Evolutionary conservation across 1,140 invertebrate species (phyloP).

Genomic region (Aphidius gifuensis): DNA sequence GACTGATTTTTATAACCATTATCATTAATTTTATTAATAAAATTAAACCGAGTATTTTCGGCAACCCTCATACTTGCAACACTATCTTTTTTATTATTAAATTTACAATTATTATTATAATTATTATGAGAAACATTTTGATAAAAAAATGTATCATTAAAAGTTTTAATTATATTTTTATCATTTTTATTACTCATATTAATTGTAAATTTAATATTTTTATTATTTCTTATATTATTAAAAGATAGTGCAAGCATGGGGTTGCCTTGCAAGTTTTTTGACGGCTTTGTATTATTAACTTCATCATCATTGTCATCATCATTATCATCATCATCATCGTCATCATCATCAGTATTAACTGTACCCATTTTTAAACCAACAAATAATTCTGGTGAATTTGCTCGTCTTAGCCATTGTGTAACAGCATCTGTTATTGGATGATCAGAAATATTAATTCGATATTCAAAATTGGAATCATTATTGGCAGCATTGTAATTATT

Average conservation of each 20-base stretch:
- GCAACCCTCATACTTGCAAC: slow-evolving; percentile 55
- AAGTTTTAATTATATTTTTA: slow-evolving; percentile 9
- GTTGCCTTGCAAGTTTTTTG: slow-evolving; percentile 61
- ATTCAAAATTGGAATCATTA: slow-evolving; percentile 46
- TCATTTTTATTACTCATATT: background rate
- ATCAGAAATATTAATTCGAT: slow-evolving; percentile 31
- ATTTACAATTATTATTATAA: slow-evolving; percentile 41
- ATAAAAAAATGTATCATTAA: background rate
- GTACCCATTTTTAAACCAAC: slow-evolving; percentile 24
- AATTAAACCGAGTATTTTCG: slow-evolving; percentile 46
- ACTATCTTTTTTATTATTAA: slow-evolving; percentile 47
- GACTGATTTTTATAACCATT: background rate
- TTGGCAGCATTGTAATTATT: slow-evolving; percentile 31
- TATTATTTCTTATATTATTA: slow-evolving; percentile 45
- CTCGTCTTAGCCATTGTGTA: slow-evolving; percentile 48
- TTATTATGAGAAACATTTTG: background rate
- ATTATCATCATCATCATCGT: slow-evolving; percentile 19
- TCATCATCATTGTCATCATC: slow-evolving; percentile 31
- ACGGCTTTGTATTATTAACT: slow-evolving; percentile 32
- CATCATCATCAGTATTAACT: slow-evolving; percentile 18
- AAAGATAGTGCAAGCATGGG: slow-evolving; percentile 59
- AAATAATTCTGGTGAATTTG: slow-evolving; percentile 44
- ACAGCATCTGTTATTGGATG: slow-evolving; percentile 51
- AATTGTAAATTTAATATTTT: slow-evolving; percentile 12
- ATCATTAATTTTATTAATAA: background rate